A percentile compares a stretch with the other conserved stretches of the same genome.
These are phyloP conservation scores for Pangasius sanitwongsei DNA, from an alignment of 2,797 vertebrate genomes.

Conservation along the genomic window DNA sequence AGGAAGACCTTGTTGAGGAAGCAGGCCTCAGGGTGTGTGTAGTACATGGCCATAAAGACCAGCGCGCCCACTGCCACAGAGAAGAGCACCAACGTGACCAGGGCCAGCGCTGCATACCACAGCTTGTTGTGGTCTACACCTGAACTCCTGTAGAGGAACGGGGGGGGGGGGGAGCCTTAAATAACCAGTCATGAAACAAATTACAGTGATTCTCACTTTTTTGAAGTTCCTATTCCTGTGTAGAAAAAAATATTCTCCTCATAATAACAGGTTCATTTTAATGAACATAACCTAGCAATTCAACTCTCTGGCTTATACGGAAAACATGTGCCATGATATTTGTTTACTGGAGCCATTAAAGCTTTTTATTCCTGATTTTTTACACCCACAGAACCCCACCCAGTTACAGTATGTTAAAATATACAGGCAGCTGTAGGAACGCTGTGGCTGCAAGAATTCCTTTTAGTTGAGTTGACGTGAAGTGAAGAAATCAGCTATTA, in stretches of 20 bases:
- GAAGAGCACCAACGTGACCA: slow-evolving; percentile 88
- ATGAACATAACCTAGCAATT: not conserved
- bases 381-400: not conserved
- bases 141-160: slow-evolving; percentile 79
- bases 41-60: slow-evolving; percentile 84
- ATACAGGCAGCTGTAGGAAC: not conserved
- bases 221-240: not conserved
- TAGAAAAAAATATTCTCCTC: not conserved
- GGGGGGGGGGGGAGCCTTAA: not conserved
- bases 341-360: not conserved
- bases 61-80: slow-evolving; percentile 84
- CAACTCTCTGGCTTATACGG: not conserved
- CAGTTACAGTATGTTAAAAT: not conserved
- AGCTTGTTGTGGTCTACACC: slow-evolving; percentile 85
- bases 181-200: not conserved
- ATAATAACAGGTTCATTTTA: not conserved
- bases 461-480: not conserved
- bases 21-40: slow-evolving; percentile 86
- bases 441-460: not conserved
- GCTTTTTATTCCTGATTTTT: not conserved
- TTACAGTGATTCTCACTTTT: not conserved
- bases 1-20: slow-evolving; percentile 89
- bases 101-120: slow-evolving; percentile 89
- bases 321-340: not conserved
- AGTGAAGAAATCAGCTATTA: not conserved